Base-by-base conservation (phyloP, 2,113 vertebrate genomes). In the Sprattus sprattus region DNA sequence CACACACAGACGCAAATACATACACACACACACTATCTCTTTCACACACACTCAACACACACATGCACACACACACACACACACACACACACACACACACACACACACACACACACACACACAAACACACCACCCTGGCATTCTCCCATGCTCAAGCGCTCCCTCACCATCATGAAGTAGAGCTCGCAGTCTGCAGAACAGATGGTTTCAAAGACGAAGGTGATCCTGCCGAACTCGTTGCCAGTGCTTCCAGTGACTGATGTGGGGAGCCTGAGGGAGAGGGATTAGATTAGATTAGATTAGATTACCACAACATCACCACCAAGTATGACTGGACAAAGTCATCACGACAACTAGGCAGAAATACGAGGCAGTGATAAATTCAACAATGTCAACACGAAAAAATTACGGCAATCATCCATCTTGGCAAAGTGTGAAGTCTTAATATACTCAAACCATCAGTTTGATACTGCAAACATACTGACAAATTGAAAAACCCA, bases 161-260 rank as follows among this genome's bases (percentile, higher is more conserved):
- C 39, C 25, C 97, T 97, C 93, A 99, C 98, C 94, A 95, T 97
- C 97, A 99, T 99, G 86, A 99, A 99, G 94, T 98, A 99, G n/a
- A 99, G 94, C 89, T 98, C 97, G 75, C 98, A 99, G 91, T 98
- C 96, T 0, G 95, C 95, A 0, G 93, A 93, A 89, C 98, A 99
- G 88, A 94, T 91, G 22, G 96, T 98, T 93, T 99, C 98, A 95
- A 99, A 99, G 87, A 97, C 95, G 93, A 99, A 99, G 3, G 96
- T 97, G 90, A 99, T 95, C 85, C 97, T 96, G 86, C 97, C 97
- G 0, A 96, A 95, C 92, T 98, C 98, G 47, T 95, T 94, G 81
- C 93, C 96, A 0, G 95, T 95, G n/a, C 94, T 96, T 86, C 95
- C 95, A 0, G 95, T 96, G 91, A 97, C 85, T 0, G 98, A 98